Conservation (phyloP, 2,113 vertebrate species). For the Xiphophorus hellerii region DNA sequence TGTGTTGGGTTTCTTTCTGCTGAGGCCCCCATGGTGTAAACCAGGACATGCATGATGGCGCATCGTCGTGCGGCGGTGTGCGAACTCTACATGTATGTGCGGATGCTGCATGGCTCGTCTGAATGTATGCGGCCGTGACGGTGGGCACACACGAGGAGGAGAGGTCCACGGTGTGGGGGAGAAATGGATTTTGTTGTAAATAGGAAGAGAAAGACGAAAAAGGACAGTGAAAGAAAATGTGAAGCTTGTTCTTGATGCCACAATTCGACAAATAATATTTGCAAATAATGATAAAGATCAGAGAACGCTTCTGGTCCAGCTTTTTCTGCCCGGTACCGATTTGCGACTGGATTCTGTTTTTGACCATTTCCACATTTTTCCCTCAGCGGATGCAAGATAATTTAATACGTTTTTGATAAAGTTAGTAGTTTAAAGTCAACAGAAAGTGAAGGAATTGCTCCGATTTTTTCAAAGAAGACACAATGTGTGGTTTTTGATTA, state of each 20-base stretch:
- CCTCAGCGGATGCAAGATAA: too few relatives aligned
- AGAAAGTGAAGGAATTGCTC: not conserved
- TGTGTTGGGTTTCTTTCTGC: slow-evolving; percentile 4
- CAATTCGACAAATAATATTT: not conserved
- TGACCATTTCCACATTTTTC: not conserved
- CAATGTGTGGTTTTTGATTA: not conserved
- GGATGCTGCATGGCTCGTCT: slow-evolving; percentile 15
- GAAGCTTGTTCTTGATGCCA: slow-evolving; percentile 57
- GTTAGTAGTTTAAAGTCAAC: not conserved
- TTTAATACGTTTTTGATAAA: not conserved
- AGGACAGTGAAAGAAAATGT: slow-evolving; percentile 48
- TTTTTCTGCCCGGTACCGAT: too few relatives aligned
- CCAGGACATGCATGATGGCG: slow-evolving; percentile 33
- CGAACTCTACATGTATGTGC: slow-evolving; percentile 58
- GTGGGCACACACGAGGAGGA: slow-evolving; percentile 62
- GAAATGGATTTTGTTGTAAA: slow-evolving; percentile 51
- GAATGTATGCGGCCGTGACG: slow-evolving; percentile 30
- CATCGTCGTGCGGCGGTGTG: slow-evolving; percentile 51
- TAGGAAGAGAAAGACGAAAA: slow-evolving; percentile 27
- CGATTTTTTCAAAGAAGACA: not conserved
- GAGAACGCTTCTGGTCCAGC: not conserved
- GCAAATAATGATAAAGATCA: slow-evolving; percentile 16
- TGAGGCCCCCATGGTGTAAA: slow-evolving; percentile 29
- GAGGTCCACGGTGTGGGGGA: slow-evolving; percentile 48
- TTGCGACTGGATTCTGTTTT: not conserved